Percentiles rank a stretch among this genome's conserved stretches.
phyloP scores from a whole-genome alignment of 2,797 vertebrate genomes.

The Alectoris magna region DNA sequence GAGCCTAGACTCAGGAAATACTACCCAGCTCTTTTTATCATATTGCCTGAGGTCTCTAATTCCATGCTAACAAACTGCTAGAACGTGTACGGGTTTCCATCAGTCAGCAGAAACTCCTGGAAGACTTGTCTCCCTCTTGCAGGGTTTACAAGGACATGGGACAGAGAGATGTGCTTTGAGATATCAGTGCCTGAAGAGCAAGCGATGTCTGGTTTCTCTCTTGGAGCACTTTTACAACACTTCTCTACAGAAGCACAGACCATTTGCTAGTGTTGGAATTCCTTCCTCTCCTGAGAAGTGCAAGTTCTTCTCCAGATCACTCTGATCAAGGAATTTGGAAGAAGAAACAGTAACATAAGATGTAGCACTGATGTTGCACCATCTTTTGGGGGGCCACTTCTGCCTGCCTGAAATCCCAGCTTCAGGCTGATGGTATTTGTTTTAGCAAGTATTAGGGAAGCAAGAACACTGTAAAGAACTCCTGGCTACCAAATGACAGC shows the following conservation, averaged over 20 bases:
- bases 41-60: not conserved
- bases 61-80: not conserved
- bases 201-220: not conserved
- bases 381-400: not conserved
- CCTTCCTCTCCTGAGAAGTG: not conserved
- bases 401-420: not conserved
- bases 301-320: not conserved
- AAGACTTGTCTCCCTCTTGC: not conserved
- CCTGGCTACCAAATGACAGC: not conserved
- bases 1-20: not conserved
- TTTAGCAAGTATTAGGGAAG: not conserved
- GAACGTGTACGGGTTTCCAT: not conserved
- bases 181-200: not conserved
- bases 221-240: not conserved
- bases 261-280: not conserved
- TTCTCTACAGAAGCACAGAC: not conserved
- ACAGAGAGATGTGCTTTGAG: not conserved
- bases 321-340: not conserved
- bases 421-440: not conserved
- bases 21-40: not conserved
- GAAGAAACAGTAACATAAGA: not conserved
- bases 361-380: not conserved
- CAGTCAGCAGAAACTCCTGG: not conserved
- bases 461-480: not conserved
- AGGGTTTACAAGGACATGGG: not conserved